phyloP scores from a whole-genome alignment of 2,888 invertebrate genomes.

The Eupithecia inturbata region DNA sequence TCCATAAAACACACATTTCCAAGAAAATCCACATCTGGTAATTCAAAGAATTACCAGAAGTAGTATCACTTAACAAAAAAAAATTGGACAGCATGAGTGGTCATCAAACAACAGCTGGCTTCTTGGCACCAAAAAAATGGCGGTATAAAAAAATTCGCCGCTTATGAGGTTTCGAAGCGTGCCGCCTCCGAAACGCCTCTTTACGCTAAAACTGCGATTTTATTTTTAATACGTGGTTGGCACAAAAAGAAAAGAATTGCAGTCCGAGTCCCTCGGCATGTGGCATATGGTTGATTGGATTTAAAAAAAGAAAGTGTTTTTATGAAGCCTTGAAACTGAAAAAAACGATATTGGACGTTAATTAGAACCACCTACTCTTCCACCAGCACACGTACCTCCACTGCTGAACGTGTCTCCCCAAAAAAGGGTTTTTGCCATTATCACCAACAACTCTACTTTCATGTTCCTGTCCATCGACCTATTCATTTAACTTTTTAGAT shows the following conservation, averaged over 20 bases:
- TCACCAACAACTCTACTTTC: no score
- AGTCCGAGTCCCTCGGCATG: conserved; percentile 50
- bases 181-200: conserved; percentile 75
- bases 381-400: no score
- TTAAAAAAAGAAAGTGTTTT: neutral
- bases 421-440: no score
- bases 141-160: conserved; percentile 57
- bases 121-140: conserved; percentile 51
- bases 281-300: conserved; percentile 49
- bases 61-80: conserved; percentile 70
- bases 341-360: no score
- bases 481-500: no score
- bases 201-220: conserved; percentile 63
- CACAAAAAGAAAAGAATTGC: conserved; percentile 46
- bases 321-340: no score
- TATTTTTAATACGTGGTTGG: conserved; percentile 55
- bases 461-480: no score
- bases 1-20: conserved; percentile 13
- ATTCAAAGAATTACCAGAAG: conserved; percentile 62
- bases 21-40: conserved; percentile 34
- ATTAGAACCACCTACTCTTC: no score
- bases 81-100: conserved; percentile 72
- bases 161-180: conserved; percentile 72
- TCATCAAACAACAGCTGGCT: conserved; percentile 79
- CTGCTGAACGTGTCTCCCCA: no score